Conservation (phyloP, 2,888 invertebrate species). For the Penaeus monodon region DNA sequence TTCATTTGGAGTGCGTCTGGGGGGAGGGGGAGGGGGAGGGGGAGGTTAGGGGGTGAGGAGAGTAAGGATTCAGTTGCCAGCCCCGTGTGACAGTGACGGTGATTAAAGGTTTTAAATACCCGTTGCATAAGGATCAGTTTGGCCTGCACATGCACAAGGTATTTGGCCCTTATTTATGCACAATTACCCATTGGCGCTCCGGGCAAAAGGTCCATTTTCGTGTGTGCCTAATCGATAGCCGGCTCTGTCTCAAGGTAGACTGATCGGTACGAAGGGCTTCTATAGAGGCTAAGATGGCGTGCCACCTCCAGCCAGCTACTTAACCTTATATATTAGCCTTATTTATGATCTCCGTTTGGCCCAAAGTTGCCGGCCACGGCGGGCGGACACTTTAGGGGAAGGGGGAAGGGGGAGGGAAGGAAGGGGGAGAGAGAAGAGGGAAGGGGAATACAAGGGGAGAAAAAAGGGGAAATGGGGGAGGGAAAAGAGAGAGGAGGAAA, state of each 20-base stretch:
- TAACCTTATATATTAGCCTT: slow-evolving; percentile 36
- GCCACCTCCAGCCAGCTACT: slow-evolving; percentile 29
- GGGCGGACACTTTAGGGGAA: not conserved
- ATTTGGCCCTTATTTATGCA: slow-evolving; percentile 31
- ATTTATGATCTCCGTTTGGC: slow-evolving; percentile 35
- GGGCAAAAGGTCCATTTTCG: slow-evolving; percentile 30
- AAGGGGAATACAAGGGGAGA: too few relatives aligned
- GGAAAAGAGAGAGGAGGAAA: too few relatives aligned
- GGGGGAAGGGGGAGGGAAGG: too few relatives aligned
- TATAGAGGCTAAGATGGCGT: slow-evolving; percentile 27
- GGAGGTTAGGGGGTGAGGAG: too few relatives aligned
- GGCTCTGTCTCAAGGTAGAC: too few relatives aligned
- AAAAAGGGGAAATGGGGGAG: slow-evolving; percentile 5
- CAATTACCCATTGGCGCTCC: slow-evolving; percentile 24
- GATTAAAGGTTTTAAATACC: too few relatives aligned
- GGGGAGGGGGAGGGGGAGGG: too few relatives aligned
- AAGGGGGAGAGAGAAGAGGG: too few relatives aligned
- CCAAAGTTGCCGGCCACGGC: slow-evolving; percentile 25
- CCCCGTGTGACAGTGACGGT: too few relatives aligned
- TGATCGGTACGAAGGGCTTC: not conserved
- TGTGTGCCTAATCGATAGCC: slow-evolving; percentile 25
- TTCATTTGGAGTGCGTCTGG: too few relatives aligned
- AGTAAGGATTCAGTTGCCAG: too few relatives aligned
- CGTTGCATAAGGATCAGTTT: too few relatives aligned
- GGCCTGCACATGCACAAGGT: not conserved